A percentile compares a stretch with the other conserved stretches of the same genome.
Conservation (phyloP, 2,888 invertebrate genomes). For the Sphaerophoria taeniata region DNA sequence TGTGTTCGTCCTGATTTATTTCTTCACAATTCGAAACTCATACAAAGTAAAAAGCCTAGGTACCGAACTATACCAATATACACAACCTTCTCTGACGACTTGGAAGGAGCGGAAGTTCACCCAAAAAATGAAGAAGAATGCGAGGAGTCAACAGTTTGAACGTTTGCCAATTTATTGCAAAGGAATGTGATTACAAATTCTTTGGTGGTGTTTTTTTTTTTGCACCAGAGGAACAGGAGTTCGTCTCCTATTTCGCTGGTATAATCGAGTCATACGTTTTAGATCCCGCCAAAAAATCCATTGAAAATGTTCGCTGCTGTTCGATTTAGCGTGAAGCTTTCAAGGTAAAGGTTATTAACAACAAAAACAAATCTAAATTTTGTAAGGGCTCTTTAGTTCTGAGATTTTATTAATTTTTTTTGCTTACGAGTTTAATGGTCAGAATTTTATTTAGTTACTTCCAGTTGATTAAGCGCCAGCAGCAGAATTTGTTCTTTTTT, state of each 20-base stretch:
- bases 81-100: not conserved
- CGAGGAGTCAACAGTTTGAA: constrained; percentile 48
- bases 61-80: not conserved
- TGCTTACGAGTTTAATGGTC: constrained; percentile 57
- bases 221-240: constrained; percentile 45
- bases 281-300: constrained; percentile 59
- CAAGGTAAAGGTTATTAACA: constrained; percentile 31
- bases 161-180: constrained; percentile 30
- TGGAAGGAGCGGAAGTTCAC: constrained; percentile 43
- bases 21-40: constrained; percentile 36
- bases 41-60: constrained; percentile 19
- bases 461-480: constrained; percentile 59
- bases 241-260: not conserved
- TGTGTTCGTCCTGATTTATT: not conserved
- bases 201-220: not conserved
- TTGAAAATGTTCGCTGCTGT: constrained; percentile 26
- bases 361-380: constrained; percentile 5
- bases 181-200: constrained; percentile 16
- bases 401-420: constrained; percentile 1
- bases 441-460: constrained; percentile 63
- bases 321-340: constrained; percentile 68
- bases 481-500: constrained; percentile 37
- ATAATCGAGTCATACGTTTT: constrained; percentile 19
- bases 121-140: constrained; percentile 46
- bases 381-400: constrained; percentile 3